These are phyloP conservation scores for Nomia melanderi DNA, from an alignment of 1,140 invertebrate genomes.

Conservation along the genomic window DNA sequence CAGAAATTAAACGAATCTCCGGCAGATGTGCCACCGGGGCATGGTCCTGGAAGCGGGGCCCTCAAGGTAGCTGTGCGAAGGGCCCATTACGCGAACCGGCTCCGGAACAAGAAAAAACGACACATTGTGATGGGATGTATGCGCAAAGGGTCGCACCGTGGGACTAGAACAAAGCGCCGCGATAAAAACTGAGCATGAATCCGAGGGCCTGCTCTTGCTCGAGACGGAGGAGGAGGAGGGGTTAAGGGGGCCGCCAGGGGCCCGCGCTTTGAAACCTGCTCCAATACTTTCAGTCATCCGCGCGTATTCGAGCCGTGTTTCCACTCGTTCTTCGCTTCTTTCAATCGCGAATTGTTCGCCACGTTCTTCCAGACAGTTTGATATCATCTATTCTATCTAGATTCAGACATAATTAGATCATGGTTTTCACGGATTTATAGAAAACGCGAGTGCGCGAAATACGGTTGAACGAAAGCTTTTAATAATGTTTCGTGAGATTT, in stretches of 20 bases:
- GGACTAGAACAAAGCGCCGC: conserved; percentile 77
- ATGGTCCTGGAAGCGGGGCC: conserved; percentile 42
- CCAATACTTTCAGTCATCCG: conserved; percentile 59
- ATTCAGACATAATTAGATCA: not conserved
- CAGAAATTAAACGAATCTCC: conserved; percentile 8
- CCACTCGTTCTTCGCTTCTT: conserved; percentile 42
- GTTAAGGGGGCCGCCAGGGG: conserved; percentile 56
- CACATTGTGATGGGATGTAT: conserved; percentile 76
- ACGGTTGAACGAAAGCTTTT: too few species aligned
- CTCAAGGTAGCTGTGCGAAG: conserved; percentile 52
- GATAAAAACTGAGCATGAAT: conserved; percentile 78
- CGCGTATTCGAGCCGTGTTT: conserved; percentile 61
- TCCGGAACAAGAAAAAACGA: conserved; percentile 77
- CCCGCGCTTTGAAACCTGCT: conserved; percentile 58
- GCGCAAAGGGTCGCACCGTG: conserved; percentile 67
- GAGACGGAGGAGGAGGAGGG: conserved; percentile 57
- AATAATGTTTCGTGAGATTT: too few species aligned
- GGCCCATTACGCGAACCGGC: conserved; percentile 59
- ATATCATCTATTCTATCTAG: not conserved
- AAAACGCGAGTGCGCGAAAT: not conserved
- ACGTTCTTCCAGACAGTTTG: not conserved
- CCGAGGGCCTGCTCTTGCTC: conserved; percentile 56
- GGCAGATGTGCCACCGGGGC: conserved; percentile 9
- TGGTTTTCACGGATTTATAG: not conserved
- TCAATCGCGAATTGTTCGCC: not conserved